Evolutionary conservation across 53 echinoderm and acorn worm species (phyloP).

Genomic region (Echinometra lucunter): DNA sequence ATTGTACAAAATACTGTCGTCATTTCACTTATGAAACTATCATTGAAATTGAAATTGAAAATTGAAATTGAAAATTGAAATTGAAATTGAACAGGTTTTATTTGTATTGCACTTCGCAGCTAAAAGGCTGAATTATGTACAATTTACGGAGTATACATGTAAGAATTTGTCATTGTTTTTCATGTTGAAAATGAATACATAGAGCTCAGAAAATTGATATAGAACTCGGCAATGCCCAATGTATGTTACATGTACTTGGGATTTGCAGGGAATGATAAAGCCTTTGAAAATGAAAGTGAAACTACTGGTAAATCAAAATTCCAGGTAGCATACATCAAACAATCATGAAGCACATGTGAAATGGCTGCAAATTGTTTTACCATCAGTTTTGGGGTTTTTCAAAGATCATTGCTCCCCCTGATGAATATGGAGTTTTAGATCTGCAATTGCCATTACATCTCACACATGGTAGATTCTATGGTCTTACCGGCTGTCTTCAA

Average conservation of each 20-base stretch:
- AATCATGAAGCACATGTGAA: not conserved
- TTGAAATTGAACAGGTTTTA: no score
- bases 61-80: no score
- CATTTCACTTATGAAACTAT: no score
- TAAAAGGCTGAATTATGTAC: no score
- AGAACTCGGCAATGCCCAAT: not conserved
- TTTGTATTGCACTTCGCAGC: no score
- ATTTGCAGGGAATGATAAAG: not conserved
- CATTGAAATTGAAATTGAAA: no score
- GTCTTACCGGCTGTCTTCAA: not conserved
- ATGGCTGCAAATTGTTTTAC: not conserved
- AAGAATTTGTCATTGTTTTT: no score
- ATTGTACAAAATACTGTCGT: no score
- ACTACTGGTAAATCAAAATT: not conserved
- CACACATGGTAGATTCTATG: not conserved
- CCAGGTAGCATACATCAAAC: not conserved
- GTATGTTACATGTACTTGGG: not conserved
- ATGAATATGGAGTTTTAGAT: not conserved
- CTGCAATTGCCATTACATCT: not conserved
- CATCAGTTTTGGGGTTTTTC: not conserved
- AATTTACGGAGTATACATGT: no score
- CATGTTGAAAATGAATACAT: no score
- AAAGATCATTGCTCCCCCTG: not conserved
- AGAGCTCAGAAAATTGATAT: not conserved
- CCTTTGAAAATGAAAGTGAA: not conserved